phyloP scores from a whole-genome alignment of 2,888 invertebrate genomes.

The Andrena fulva region DNA sequence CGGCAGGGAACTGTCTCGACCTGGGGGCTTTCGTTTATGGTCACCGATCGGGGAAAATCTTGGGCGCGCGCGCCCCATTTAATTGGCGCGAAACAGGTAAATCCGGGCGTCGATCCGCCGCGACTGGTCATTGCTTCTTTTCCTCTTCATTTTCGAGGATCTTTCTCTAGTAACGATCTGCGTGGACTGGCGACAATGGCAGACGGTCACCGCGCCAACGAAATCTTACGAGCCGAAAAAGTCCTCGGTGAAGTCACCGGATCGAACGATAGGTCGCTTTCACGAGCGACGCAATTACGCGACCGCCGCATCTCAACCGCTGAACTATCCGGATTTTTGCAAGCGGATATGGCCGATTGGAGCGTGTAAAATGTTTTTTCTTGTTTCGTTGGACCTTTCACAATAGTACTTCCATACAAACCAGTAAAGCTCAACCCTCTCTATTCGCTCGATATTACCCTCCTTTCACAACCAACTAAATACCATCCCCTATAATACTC shows the following conservation, averaged over 20 bases:
- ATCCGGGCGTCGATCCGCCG: not conserved
- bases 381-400: not conserved
- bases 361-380: constrained; percentile 14
- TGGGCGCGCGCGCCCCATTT: not conserved
- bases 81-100: constrained; percentile 26
- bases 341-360: constrained; percentile 13
- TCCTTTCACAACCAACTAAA: no score
- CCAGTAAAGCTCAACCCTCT: not conserved
- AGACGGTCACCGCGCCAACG: not conserved
- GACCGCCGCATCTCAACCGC: constrained; percentile 42
- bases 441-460: not conserved
- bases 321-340: constrained; percentile 32
- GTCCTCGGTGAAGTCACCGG: constrained; percentile 46
- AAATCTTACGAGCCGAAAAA: constrained; percentile 45
- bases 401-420: not conserved
- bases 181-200: constrained; percentile 1
- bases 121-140: not conserved
- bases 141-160: not conserved
- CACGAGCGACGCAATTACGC: constrained; percentile 62
- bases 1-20: not conserved
- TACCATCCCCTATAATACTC: no score
- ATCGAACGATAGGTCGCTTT: constrained; percentile 53
- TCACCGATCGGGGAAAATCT: constrained; percentile 1
- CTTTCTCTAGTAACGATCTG: not conserved
- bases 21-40: constrained; percentile 49